Evolutionary conservation across 2,113 vertebrate genomes (phyloP).

Genomic region (Microtus oregoni): DNA sequence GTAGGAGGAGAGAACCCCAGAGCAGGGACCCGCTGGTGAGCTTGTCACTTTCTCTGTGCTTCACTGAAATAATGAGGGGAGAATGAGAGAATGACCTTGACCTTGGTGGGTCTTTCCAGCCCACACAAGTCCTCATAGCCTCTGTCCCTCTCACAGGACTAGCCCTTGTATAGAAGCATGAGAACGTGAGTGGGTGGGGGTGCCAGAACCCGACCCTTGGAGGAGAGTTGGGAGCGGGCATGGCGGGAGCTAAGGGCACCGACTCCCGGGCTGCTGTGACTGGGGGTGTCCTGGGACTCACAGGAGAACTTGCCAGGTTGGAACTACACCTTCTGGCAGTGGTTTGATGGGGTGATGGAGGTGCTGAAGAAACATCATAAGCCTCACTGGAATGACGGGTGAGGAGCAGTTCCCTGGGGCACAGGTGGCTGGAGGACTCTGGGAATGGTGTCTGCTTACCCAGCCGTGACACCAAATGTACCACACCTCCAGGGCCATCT

Average conservation of each 20-base stretch:
- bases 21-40: neutral
- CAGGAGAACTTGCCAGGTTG: constrained; percentile 98
- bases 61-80: neutral
- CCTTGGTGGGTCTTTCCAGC: neutral
- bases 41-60: neutral
- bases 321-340: constrained; percentile 99
- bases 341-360: constrained; percentile 99
- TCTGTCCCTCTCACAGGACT: neutral
- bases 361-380: constrained; percentile 97
- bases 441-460: neutral
- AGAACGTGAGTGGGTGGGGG: neutral
- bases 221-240: neutral
- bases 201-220: no score
- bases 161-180: neutral
- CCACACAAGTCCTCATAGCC: neutral
- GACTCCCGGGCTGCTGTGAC: neutral
- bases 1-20: accelerated
- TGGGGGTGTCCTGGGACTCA: neutral
- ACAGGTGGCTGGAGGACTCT: neutral
- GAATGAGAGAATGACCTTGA: neutral
- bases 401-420: constrained; percentile 26
- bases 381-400: constrained; percentile 97
- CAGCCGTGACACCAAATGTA: constrained; percentile 5
- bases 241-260: neutral
- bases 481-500: constrained; percentile 90